Percentiles rank a stretch among this genome's conserved stretches.
Conservation (phyloP, 2,888 invertebrate genomes). For the Volucella inflata region DNA sequence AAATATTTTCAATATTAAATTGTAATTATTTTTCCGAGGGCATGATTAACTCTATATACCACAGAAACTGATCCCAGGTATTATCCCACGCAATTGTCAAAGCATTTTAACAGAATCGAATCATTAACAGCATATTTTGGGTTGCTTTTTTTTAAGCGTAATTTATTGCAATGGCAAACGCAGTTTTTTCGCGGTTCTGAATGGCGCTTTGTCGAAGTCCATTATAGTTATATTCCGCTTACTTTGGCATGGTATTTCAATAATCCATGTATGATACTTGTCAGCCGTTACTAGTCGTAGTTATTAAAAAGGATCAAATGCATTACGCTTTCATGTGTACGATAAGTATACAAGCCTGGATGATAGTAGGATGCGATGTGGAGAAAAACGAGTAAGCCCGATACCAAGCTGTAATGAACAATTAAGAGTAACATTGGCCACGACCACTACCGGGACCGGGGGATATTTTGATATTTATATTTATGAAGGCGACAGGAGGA, state of each 20-base stretch:
- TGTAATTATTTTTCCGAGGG: background rate
- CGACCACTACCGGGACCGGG: too few species aligned
- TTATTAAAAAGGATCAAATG: too few species aligned
- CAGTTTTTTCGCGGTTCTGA: background rate
- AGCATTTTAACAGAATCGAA: slow-evolving; percentile 25
- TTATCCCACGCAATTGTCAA: slow-evolving; percentile 51
- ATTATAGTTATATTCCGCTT: slow-evolving; percentile 53
- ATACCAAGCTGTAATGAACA: slow-evolving; percentile 63
- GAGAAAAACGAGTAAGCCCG: slow-evolving; percentile 34
- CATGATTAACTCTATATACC: slow-evolving; percentile 16
- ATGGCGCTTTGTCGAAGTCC: slow-evolving; percentile 7
- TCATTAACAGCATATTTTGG: slow-evolving; percentile 70
- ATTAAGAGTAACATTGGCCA: slow-evolving; percentile 4
- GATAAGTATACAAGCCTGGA: slow-evolving; percentile 32
- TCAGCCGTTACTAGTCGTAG: slow-evolving; percentile 55
- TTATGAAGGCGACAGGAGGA: too few species aligned
- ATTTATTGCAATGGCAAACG: slow-evolving; percentile 40
- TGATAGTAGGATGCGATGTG: background rate
- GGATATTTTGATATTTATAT: too few species aligned
- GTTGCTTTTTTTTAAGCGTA: slow-evolving; percentile 52
- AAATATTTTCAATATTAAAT: background rate
- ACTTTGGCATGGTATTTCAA: slow-evolving; percentile 51
- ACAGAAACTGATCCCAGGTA: slow-evolving; percentile 24
- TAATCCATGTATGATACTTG: slow-evolving; percentile 71
- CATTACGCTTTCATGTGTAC: slow-evolving; percentile 68